Base-by-base conservation (phyloP, 2,113 vertebrate species). In the Notarius lentiginosus region DNA sequence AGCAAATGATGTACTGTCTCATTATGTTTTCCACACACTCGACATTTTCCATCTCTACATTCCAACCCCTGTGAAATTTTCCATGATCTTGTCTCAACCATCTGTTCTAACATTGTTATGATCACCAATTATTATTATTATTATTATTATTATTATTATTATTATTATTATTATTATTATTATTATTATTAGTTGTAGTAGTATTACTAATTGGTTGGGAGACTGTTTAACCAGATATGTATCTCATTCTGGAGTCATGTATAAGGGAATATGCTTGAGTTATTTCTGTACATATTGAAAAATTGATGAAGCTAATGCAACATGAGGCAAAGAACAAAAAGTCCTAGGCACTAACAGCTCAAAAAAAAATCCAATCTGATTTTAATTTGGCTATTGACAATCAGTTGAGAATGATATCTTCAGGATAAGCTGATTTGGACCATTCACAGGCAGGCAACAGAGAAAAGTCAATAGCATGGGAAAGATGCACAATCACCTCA, bases 391-490 rank as follows among this genome's bases (percentile, higher is more conserved):
- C 76, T 68, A 41, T 85, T 89, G 86, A 89, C 86, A 85, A 87
- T 87, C 86, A 79, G 81, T 68, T 85, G 79, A 56, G 34, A 65
- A 85, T 85, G 58, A 82, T 61, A 79, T 60, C 88, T 77, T 5
- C 20, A 77, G 86, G 86, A 34, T 85, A 87, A 85, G 83, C 65
- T 84, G 51, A 87, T 87, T 87, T 75, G 72, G 86, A 82, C 66
- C 70, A 53, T 84, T 89, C 66, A 58, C 66, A 60, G 49, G 49
- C 60, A 83, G 88, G 83, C 30, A 76, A 87, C 79, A 51, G 30
- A 83, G 88, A 87, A 89, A 89, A 89, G 77, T 87, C 88, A 79
- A 89, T 89, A 82, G 75, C 61, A 85, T 51, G 17, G 72, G 66
- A 89, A 89, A 89, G 86, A 86, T 89, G 63, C 70, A 55, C 34